These are phyloP conservation scores for Chironomus striatipennis DNA, from an alignment of 1,140 invertebrate genomes.

Conservation along the genomic window DNA sequence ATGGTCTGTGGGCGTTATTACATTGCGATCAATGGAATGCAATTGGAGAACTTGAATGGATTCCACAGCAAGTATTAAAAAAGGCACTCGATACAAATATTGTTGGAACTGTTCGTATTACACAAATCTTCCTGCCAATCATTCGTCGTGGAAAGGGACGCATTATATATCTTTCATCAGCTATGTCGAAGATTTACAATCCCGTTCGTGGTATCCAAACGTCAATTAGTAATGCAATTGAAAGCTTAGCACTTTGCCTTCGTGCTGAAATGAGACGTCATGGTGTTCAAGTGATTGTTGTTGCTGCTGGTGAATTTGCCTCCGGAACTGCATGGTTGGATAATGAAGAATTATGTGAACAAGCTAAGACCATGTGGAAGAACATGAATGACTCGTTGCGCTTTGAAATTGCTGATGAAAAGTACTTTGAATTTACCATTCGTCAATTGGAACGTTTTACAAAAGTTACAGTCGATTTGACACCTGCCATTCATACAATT, in stretches of 20 bases:
- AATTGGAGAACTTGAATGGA: conserved; percentile 82
- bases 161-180: conserved; percentile 55
- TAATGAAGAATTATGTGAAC: conserved; percentile 57
- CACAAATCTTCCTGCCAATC: conserved; percentile 71
- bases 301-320: conserved; percentile 73
- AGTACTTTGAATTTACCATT: conserved; percentile 69
- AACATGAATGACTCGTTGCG: conserved; percentile 64
- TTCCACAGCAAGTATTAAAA: conserved; percentile 62
- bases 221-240: conserved; percentile 64
- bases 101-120: conserved; percentile 60
- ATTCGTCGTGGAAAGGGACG: conserved; percentile 64
- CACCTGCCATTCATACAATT: conserved; percentile 57
- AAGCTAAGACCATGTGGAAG: conserved; percentile 71
- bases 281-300: conserved; percentile 63
- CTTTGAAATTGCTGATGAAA: conserved; percentile 68
- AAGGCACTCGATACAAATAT: conserved; percentile 69
- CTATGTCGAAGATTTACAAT: conserved; percentile 65
- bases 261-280: conserved; percentile 69
- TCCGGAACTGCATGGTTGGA: conserved; percentile 67
- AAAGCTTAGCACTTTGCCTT: conserved; percentile 71
- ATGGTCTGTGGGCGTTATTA: conserved; percentile 78
- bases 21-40: conserved; percentile 83
- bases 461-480: conserved; percentile 59
- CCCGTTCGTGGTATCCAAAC: conserved; percentile 71
- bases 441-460: conserved; percentile 67